Conservation (phyloP, 2,113 vertebrate species). For the Ibidorhyncha struthersii region DNA sequence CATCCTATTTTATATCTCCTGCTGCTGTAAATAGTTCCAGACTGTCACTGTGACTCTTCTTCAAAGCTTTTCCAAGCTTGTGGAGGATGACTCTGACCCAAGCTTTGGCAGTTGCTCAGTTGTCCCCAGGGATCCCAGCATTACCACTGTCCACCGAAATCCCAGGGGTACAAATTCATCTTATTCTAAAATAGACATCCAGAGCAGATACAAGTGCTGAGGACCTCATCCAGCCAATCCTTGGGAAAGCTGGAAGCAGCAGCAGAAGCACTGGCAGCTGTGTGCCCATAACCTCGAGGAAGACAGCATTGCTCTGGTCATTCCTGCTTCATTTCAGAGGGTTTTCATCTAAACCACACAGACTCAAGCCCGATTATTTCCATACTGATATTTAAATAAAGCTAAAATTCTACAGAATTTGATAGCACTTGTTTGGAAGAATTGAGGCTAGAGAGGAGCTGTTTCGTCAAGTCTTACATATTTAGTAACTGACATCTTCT, state of each 20-base stretch:
- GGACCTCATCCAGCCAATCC: not conserved
- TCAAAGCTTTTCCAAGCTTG: not conserved
- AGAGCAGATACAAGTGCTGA: not conserved
- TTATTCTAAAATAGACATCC: not conserved
- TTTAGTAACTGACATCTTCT: constrained; percentile 65
- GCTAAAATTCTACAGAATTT: not conserved
- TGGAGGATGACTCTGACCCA: not conserved
- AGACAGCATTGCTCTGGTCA: not conserved
- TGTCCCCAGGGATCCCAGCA: not conserved
- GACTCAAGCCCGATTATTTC: not conserved
- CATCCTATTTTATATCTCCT: not conserved
- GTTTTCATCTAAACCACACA: not conserved
- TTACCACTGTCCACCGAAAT: not conserved
- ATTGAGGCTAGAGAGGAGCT: constrained; percentile 43
- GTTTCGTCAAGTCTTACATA: constrained; percentile 56
- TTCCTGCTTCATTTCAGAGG: not conserved
- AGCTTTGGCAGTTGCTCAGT: not conserved
- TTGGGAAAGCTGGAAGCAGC: not conserved
- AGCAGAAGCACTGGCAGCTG: not conserved
- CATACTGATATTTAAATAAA: constrained; percentile 16
- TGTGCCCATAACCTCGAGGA: not conserved
- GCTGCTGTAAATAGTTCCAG: constrained; percentile 36
- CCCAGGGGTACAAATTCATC: not conserved
- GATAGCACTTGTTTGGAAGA: constrained; percentile 3
- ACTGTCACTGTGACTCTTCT: not conserved